Base-by-base conservation (phyloP, 2,797 vertebrate genomes). In the Rhynchonycteris naso region DNA sequence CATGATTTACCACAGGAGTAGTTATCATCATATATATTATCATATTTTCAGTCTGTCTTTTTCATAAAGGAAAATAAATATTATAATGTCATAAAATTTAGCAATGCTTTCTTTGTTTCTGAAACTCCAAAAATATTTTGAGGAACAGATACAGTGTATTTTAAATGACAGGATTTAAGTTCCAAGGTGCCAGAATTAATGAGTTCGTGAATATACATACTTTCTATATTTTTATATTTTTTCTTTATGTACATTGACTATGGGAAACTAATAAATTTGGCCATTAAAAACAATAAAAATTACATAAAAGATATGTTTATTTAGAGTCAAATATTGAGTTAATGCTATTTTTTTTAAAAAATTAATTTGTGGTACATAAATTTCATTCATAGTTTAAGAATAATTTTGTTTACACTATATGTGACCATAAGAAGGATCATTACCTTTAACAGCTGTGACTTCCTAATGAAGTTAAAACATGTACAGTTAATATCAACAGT, bases 401-500 rank as follows among this genome's bases (percentile, higher is more conserved):
- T 43, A 10, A 14, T 75, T 63, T 24, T 87, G 54, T 88, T 38
- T 28, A 8, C 8, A 75, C 75, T 18, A 43, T 84, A 88, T 38
- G 18, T 30, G 81, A 52, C 21, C n/a, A 11, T 56, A n/a, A 95
- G 63, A 96, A 90, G 0, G 69, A 91, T 78, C 16, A 68, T 96
- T 87, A 81, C 26, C 1, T 78, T 93, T 90, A 93, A 22, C 1
- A 93, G 35, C 59, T 52, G 4, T 90, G n/a, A 95, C 92, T 92
- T 87, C 50, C 43, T 95, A 88, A 79, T 54, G 74, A 58, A 9
- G 4, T 78, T 33, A 96, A 94, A 89, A 33, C 10, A 93, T 83
- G 50, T 13, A 7, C 0, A 87, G 1, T 91, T 0, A 11, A 91
- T 52, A 74, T 94, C 8, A 50, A 7, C 43, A 52, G 35, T 56